Percentiles rank a stretch among this genome's conserved stretches.
Conservation (phyloP, 2,113 vertebrate species). For the Buteo buteo region DNA sequence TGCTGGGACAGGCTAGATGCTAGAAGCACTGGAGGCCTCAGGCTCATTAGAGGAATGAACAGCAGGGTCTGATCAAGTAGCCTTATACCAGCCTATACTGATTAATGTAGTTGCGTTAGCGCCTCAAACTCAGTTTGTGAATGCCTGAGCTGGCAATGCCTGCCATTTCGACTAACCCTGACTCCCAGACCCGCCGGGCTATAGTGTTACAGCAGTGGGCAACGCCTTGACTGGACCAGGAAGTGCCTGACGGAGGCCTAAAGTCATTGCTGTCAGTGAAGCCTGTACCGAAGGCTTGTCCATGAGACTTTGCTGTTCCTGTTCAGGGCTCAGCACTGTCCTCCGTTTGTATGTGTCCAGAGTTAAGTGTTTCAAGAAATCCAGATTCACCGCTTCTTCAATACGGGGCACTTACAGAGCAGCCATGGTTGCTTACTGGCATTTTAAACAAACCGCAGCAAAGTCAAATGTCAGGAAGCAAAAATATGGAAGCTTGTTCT, state of each 20-base stretch:
- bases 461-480: neutral
- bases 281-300: neutral
- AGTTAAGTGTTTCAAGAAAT: neutral
- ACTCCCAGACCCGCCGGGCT: rapidly evolving
- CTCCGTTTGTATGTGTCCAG: neutral
- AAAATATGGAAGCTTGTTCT: rapidly evolving
- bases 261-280: neutral
- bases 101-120: too few relatives aligned
- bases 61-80: neutral
- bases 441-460: neutral
- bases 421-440: neutral
- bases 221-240: neutral
- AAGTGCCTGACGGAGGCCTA: neutral
- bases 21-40: neutral
- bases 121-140: rapidly evolving
- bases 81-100: too few relatives aligned
- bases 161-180: rapidly evolving
- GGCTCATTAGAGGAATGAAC: rapidly evolving
- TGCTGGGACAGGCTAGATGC: neutral
- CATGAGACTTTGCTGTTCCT: neutral
- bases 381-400: neutral
- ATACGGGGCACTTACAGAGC: neutral
- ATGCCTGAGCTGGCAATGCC: neutral
- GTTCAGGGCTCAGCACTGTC: too few relatives aligned
- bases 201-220: rapidly evolving